Percentiles rank a stretch among this genome's conserved stretches.
These are phyloP conservation scores for Australoheros facetus DNA, from an alignment of 2,797 vertebrate genomes.

Conservation along the genomic window DNA sequence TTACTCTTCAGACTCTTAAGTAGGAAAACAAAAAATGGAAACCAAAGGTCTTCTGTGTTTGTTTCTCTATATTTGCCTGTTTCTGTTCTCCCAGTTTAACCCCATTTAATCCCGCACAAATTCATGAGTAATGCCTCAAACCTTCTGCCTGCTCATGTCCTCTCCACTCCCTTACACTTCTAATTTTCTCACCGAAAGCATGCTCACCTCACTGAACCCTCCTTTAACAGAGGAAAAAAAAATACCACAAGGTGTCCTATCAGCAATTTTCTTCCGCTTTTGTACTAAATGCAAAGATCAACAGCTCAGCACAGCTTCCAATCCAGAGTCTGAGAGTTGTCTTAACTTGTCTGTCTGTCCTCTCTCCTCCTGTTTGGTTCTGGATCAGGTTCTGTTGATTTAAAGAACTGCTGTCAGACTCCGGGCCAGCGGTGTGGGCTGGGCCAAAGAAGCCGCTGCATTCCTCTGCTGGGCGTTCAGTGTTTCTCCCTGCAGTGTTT, in stretches of 20 bases:
- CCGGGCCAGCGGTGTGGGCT: conserved; percentile 61
- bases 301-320: conserved; percentile 49
- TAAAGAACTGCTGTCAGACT: conserved; percentile 61
- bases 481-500: conserved; percentile 45
- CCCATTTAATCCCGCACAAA: conserved; percentile 23
- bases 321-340: conserved; percentile 48
- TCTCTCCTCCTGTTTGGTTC: conserved; percentile 56
- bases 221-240: conserved; percentile 25
- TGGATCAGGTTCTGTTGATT: conserved; percentile 75
- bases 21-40: not conserved
- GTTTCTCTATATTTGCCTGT: not conserved
- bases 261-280: conserved; percentile 46
- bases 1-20: not conserved
- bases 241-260: conserved; percentile 43
- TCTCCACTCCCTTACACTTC: conserved; percentile 6
- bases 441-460: conserved; percentile 68
- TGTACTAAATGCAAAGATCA: conserved; percentile 7
- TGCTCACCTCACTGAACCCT: conserved; percentile 46
- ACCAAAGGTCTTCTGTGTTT: not conserved
- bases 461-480: conserved; percentile 76
- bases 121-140: conserved; percentile 47
- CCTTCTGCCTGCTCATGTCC: conserved; percentile 45
- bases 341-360: conserved; percentile 57
- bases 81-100: conserved; percentile 35
- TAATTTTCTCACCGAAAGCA: conserved; percentile 49